Conservation (phyloP, 2,113 vertebrate genomes). For the Solea solea region DNA sequence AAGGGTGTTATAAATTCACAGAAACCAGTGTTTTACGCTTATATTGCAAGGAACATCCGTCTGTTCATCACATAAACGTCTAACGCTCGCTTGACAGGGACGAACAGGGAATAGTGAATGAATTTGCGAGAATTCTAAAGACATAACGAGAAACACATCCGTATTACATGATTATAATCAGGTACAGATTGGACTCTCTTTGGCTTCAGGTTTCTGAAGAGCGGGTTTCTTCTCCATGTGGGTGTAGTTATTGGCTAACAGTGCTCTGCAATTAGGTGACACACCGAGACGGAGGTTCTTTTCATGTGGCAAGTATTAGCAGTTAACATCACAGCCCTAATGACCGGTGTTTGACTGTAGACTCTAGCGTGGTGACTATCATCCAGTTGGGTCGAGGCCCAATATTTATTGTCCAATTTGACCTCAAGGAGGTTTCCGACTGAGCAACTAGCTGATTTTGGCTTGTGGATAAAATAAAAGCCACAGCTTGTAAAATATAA, state of each 20-base stretch:
- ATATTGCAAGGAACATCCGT: too few species aligned
- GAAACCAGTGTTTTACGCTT: too few species aligned
- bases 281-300: slow-evolving; percentile 9
- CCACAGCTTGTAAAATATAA: slow-evolving; percentile 19
- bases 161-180: not conserved
- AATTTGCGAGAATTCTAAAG: too few species aligned
- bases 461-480: slow-evolving; percentile 4
- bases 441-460: slow-evolving; percentile 13
- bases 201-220: slow-evolving; percentile 13
- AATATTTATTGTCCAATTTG: slow-evolving; percentile 27
- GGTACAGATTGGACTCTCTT: not conserved
- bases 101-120: too few species aligned
- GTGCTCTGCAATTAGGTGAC: slow-evolving; percentile 32
- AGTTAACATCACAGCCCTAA: slow-evolving; percentile 28
- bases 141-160: not conserved
- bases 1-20: too few species aligned
- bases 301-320: slow-evolving; percentile 46
- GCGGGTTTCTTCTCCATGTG: slow-evolving; percentile 1
- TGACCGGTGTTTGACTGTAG: slow-evolving; percentile 5
- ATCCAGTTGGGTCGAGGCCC: slow-evolving; percentile 14
- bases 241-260: slow-evolving; percentile 32
- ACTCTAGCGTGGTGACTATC: not conserved
- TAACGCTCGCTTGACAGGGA: too few species aligned
- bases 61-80: too few species aligned
- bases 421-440: slow-evolving; percentile 22